Evolutionary conservation across 2,113 vertebrate species (phyloP).

Genomic region (Candoia aspera): DNA sequence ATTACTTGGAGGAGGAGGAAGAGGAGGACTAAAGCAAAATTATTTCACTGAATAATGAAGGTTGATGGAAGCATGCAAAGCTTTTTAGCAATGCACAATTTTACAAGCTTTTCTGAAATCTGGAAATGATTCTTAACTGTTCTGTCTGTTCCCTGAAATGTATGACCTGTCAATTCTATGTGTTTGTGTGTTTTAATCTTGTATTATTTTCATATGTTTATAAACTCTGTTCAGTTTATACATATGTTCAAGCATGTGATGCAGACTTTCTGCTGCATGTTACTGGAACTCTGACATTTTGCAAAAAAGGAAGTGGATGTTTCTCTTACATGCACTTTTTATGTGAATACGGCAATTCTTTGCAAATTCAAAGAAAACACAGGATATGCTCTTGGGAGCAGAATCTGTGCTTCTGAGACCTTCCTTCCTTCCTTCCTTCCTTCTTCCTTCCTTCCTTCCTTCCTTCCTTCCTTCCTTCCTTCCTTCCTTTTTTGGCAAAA

Average conservation of each 20-base stretch:
- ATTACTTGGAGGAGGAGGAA: not conserved
- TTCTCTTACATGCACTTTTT: constrained; percentile 32
- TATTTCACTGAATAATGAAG: not conserved
- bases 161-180: not conserved
- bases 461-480: too few species aligned
- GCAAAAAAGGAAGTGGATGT: constrained; percentile 51
- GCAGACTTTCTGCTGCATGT: constrained; percentile 24
- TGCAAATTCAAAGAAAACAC: not conserved
- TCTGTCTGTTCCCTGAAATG: not conserved
- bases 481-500: not conserved
- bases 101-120: not conserved
- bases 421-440: not conserved
- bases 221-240: not conserved
- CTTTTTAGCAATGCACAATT: not conserved
- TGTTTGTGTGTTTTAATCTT: constrained; percentile 3
- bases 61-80: not conserved
- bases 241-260: constrained; percentile 45
- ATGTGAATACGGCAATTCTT: not conserved
- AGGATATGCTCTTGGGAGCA: not conserved
- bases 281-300: constrained; percentile 25
- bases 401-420: not conserved
- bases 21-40: not conserved
- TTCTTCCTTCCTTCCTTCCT: not conserved
- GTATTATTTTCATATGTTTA: constrained; percentile 52
- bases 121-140: not conserved